These are phyloP conservation scores for Scophthalmus maximus DNA, from an alignment of 2,113 vertebrate species.

Conservation along the genomic window DNA sequence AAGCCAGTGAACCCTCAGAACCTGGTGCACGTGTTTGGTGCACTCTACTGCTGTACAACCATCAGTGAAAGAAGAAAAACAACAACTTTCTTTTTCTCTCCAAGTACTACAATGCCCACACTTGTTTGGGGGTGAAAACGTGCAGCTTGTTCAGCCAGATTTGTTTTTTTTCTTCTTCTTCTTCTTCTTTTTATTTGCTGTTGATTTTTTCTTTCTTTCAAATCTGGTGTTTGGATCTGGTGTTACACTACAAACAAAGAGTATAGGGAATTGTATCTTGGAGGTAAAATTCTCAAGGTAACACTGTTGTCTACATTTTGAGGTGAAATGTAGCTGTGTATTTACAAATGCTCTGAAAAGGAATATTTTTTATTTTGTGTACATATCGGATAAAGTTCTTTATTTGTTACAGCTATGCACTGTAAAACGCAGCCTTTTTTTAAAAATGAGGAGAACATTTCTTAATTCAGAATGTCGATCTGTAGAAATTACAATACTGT, in stretches of 20 bases:
- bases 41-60: constrained; percentile 73
- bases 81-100: constrained; percentile 73
- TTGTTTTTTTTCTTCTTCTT: constrained; percentile 40
- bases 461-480: constrained; percentile 97
- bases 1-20: constrained; percentile 78
- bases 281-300: constrained; percentile 84
- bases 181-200: constrained; percentile 54
- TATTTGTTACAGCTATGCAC: constrained; percentile 99
- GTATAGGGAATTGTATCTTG: constrained; percentile 82
- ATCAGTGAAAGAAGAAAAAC: constrained; percentile 71
- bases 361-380: constrained; percentile 99
- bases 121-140: constrained; percentile 87
- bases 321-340: constrained; percentile 89
- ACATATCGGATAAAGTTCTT: constrained; percentile 94
- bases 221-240: constrained; percentile 88
- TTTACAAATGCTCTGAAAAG: constrained; percentile 94
- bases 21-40: constrained; percentile 69
- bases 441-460: constrained; percentile 90
- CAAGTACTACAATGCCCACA: constrained; percentile 86
- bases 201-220: constrained; percentile 46
- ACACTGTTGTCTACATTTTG: constrained; percentile 89
- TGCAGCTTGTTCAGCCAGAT: constrained; percentile 87
- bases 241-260: constrained; percentile 88
- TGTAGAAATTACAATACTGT: constrained; percentile 91
- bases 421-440: constrained; percentile 99